A percentile compares a stretch with the other conserved stretches of the same genome.
Conservation (phyloP, 2,797 vertebrate species). For the Hylomyscus alleni region DNA sequence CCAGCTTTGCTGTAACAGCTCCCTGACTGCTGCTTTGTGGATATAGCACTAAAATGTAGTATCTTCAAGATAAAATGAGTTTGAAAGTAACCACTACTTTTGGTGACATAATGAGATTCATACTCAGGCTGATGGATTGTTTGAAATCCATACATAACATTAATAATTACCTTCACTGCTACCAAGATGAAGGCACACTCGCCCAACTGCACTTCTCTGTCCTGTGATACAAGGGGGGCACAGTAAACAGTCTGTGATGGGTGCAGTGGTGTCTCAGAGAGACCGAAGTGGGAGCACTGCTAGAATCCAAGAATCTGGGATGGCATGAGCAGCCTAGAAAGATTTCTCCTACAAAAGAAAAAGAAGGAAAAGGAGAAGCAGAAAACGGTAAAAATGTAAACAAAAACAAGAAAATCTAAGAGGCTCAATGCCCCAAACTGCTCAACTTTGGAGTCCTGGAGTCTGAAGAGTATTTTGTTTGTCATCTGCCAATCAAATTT, state of each 20-base stretch:
- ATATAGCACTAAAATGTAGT: neutral
- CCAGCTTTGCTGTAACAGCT: constrained; percentile 51
- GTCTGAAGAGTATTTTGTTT: constrained; percentile 34
- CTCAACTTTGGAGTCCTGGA: neutral
- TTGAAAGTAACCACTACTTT: neutral
- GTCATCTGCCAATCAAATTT: neutral
- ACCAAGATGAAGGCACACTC: constrained; percentile 43
- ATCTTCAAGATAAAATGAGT: constrained; percentile 15
- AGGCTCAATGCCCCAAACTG: neutral
- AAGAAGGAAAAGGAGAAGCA: neutral
- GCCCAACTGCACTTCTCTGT: neutral
- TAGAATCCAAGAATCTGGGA: neutral
- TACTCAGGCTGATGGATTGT: neutral
- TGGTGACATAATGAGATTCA: neutral
- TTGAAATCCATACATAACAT: neutral
- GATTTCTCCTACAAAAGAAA: neutral
- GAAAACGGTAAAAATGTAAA: neutral
- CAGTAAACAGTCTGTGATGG: neutral
- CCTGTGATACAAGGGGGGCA: neutral
- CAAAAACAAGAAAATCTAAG: neutral
- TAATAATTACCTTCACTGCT: neutral
- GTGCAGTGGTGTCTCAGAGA: neutral
- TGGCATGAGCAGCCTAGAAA: neutral
- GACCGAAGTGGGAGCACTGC: too few relatives aligned
- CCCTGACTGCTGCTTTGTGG: constrained; percentile 66